These are phyloP conservation scores for Pteropus rufus DNA, from an alignment of 2,797 vertebrate genomes.

Conservation along the genomic window DNA sequence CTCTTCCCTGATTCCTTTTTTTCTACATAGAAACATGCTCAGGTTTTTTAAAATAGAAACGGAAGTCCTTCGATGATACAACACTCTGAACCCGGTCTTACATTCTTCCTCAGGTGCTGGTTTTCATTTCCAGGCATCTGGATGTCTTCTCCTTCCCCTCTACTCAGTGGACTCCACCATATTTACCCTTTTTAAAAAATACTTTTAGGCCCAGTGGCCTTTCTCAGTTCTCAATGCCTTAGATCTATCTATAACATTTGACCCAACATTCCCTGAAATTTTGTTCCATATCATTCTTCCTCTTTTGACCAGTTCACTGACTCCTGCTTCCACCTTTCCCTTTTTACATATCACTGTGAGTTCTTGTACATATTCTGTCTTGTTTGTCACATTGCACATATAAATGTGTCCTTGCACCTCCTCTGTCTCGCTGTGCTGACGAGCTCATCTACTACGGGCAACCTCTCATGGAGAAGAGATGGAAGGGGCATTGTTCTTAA, in stretches of 20 bases:
- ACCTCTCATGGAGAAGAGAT: background rate
- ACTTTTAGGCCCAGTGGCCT: background rate
- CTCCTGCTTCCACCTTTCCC: background rate
- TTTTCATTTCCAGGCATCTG: background rate
- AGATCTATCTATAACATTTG: background rate
- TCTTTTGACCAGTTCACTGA: background rate
- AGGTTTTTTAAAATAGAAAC: background rate
- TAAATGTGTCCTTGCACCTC: background rate
- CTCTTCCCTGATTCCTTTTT: background rate
- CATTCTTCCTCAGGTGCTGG: background rate
- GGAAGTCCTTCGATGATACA: background rate
- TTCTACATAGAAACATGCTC: background rate
- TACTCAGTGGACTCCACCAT: background rate
- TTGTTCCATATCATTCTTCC: background rate
- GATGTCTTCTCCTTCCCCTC: background rate
- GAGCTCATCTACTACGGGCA: background rate
- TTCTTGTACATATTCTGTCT: background rate
- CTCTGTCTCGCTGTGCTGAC: background rate
- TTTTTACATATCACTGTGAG: background rate
- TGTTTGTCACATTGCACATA: background rate
- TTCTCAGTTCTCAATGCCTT: background rate
- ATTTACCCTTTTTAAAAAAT: background rate
- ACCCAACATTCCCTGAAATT: background rate
- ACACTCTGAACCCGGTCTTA: background rate
- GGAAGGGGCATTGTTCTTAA: background rate